Percentiles rank a stretch among this genome's conserved stretches.
These are phyloP conservation scores for Aurelia aurita DNA, from an alignment of 30 jellyfish, hydroid and myxozoan genomes.

Conservation along the genomic window DNA sequence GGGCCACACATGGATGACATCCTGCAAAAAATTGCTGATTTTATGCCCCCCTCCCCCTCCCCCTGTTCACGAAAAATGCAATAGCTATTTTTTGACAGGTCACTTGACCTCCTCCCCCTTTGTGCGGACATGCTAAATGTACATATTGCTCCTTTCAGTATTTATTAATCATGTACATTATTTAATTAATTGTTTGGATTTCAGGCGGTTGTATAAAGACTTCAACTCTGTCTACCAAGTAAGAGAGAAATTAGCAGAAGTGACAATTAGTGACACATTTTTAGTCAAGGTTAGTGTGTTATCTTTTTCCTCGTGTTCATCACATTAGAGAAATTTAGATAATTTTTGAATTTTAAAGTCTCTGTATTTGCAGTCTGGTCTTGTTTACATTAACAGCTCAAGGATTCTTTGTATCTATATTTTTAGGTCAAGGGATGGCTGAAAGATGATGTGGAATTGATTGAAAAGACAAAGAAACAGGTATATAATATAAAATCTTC, in stretches of 20 bases:
- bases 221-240: conserved; percentile 69
- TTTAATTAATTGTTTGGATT: not conserved
- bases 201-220: conserved; percentile 42
- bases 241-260: conserved; percentile 69
- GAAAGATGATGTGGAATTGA: conserved; percentile 65
- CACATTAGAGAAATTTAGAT: not conserved
- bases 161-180: no score
- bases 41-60: no score
- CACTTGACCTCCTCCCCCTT: no score
- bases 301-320: no score
- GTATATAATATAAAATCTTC: not conserved
- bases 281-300: conserved; percentile 42
- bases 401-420: not conserved
- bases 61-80: no score
- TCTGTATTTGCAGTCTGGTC: not conserved
- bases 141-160: no score
- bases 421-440: conserved; percentile 82
- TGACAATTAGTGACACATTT: conserved; percentile 67
- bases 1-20: no score
- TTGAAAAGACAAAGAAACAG: conserved; percentile 81
- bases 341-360: not conserved
- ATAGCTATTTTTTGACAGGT: no score
- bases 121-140: no score
- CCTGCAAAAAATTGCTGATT: no score
- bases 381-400: not conserved